These are phyloP conservation scores for Eidolon dupreanum DNA, from an alignment of 2,797 vertebrate genomes.

Conservation along the genomic window DNA sequence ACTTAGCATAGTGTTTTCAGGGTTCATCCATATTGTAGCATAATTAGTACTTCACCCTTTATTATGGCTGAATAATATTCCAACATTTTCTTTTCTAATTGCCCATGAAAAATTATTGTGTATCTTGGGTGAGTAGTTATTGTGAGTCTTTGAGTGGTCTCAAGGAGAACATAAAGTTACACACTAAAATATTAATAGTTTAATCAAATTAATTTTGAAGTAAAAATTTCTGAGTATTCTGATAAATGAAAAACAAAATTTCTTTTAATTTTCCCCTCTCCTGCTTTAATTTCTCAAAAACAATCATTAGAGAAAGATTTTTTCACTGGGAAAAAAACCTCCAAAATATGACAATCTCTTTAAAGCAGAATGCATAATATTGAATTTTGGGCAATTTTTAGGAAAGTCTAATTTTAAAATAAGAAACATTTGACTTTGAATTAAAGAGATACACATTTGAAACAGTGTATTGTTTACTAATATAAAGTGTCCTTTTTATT, in stretches of 20 bases:
- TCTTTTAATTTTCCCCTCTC: neutral
- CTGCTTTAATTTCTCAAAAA: neutral
- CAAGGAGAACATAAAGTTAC: neutral
- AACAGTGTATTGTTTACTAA: neutral
- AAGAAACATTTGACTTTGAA: constrained; percentile 12
- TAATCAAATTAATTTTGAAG: neutral
- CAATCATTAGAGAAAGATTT: neutral
- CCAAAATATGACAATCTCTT: neutral
- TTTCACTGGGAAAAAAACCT: neutral
- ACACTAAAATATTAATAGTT: neutral
- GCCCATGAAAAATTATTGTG: neutral
- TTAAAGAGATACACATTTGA: neutral
- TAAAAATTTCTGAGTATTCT: neutral
- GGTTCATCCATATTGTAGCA: neutral
- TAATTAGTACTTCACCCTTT: neutral
- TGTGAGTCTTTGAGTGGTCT: neutral
- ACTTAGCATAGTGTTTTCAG: neutral
- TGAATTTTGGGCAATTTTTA: neutral
- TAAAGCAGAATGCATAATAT: neutral
- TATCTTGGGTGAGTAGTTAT: neutral
- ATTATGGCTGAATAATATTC: constrained; percentile 21
- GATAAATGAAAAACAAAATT: neutral
- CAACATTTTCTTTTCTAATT: constrained; percentile 3
- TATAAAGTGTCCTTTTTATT: neutral
- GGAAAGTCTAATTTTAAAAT: neutral